Conservation (phyloP, 2,797 vertebrate species). For the Glyptemys insculpta region DNA sequence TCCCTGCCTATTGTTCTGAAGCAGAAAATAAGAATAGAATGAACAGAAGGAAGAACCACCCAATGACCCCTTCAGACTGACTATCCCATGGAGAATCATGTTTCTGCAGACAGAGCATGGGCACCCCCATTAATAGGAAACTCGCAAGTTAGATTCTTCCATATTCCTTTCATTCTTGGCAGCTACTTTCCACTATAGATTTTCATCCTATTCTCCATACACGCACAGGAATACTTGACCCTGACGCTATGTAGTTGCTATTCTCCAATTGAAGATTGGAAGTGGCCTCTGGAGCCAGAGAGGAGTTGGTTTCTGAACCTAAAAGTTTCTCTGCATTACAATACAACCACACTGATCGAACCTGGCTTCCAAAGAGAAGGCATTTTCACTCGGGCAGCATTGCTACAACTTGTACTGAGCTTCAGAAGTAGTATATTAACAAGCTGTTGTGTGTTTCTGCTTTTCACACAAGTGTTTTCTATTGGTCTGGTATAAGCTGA, state of each 20-base stretch:
- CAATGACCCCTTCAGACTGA: neutral
- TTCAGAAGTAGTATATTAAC: neutral
- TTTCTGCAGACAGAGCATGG: neutral
- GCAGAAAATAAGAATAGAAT: neutral
- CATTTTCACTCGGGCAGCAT: neutral
- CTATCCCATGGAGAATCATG: neutral
- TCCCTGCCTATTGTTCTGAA: neutral
- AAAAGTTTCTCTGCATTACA: neutral
- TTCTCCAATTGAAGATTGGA: neutral
- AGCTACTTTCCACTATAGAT: neutral
- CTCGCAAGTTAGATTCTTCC: accelerated
- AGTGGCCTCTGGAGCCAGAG: neutral
- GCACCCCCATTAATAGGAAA: neutral
- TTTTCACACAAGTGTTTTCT: neutral
- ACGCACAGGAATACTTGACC: neutral
- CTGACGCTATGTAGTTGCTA: neutral
- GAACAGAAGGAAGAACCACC: neutral
- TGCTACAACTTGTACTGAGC: neutral
- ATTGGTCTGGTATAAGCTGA: neutral
- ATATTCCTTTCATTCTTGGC: neutral
- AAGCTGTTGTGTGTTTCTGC: neutral
- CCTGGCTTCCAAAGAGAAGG: neutral
- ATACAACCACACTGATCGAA: neutral
- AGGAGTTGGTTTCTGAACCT: neutral
- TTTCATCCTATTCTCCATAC: neutral